A percentile compares a stretch with the other conserved stretches of the same genome.
These are phyloP conservation scores for Euclidia mi DNA, from an alignment of 2,888 invertebrate species.

Conservation along the genomic window DNA sequence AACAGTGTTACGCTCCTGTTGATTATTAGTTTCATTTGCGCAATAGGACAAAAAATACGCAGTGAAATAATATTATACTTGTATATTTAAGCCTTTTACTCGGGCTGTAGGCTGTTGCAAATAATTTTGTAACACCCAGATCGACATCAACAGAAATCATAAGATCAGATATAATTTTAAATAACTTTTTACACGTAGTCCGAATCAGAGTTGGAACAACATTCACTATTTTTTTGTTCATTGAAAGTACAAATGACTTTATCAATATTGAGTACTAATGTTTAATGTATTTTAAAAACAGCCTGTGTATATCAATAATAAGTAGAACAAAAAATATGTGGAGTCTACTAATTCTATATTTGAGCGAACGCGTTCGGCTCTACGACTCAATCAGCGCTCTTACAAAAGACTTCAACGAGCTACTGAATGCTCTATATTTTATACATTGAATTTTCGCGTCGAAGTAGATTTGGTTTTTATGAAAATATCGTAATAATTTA, in stretches of 20 bases:
- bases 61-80: no score
- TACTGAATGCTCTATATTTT: slow-evolving; percentile 3
- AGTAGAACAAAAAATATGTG: slow-evolving; percentile 19
- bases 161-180: no score
- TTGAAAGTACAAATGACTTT: slow-evolving; percentile 49
- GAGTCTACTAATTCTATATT: not conserved
- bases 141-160: no score
- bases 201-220: not conserved
- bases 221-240: slow-evolving; percentile 14
- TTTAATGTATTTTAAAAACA: slow-evolving; percentile 40
- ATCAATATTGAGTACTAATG: slow-evolving; percentile 53
- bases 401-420: slow-evolving; percentile 63
- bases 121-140: no score
- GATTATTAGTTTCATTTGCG: no score
- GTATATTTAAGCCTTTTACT: no score
- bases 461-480: not conserved
- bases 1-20: no score
- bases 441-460: slow-evolving; percentile 1
- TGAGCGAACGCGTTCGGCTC: slow-evolving; percentile 15
- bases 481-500: not conserved
- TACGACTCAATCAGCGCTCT: slow-evolving; percentile 38
- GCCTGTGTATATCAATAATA: slow-evolving; percentile 17
- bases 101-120: no score
- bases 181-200: not conserved
- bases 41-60: no score